Evolutionary conservation across 2,888 invertebrate genomes (phyloP), one percentile per base, ranked within the genome.

Genomic region (Erebia epiphron): DNA sequence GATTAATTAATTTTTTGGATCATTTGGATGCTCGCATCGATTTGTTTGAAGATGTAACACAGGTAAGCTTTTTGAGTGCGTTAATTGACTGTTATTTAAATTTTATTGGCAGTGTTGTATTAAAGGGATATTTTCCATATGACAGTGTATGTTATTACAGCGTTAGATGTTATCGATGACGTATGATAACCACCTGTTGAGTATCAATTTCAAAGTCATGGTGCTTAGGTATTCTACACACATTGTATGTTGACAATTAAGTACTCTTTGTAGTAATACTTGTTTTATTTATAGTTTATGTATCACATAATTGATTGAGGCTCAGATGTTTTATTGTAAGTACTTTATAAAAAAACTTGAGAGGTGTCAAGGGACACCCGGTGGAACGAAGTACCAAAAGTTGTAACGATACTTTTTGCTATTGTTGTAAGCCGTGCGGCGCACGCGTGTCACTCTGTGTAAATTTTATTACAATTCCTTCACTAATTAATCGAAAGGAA

Each of bases 161-260:
- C 75, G 77, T 72, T 75, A 68, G 73, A 70, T 50, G 49, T 26
- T 67, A 67, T 58, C 74, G 78, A 79, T 78, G 76, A 78, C 80
- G 78, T 75, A 78, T 81, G 78, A 74, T 74, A 75, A 73, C 82
- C 83, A 85, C 86, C 83, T 85, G 85, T 85, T 85, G 85, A 77
- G 73, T 71, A 73, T 65, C 52, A 65, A 60, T 62, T 68, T 69
- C 54, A 72, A 68, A 49, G 69, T 68, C 66, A 70, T 72, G 67
- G 70, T 72, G 52, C 57, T 49, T 26, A 26, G 26, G 2, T 54
- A 18, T 18, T 54, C 16, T 18, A 57, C 56, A 56, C 10, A 18
- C 43, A 54, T 57, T 43, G 16, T 70, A 43, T 67, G 16, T 50
- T 43, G 18, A 66, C n/a, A n/a, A 46, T 67, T 58, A n/a, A n/a